Evolutionary conservation across 2,113 vertebrate species (phyloP).

Genomic region (Psilopsiagon aymara): DNA sequence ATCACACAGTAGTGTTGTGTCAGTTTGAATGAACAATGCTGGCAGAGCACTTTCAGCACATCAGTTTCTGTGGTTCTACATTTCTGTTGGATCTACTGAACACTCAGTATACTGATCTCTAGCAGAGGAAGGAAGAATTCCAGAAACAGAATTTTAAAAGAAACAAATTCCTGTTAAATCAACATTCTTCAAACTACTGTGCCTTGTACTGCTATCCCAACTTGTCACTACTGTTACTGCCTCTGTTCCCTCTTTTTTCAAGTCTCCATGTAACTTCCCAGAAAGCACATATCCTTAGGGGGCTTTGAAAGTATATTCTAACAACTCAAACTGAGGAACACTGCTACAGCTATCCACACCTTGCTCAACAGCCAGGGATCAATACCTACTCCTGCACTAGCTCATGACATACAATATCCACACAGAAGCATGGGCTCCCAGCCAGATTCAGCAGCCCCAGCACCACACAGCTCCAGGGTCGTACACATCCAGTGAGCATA

Average conservation of each 20-base stretch:
- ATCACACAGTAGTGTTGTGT: not conserved
- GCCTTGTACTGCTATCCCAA: not conserved
- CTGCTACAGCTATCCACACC: not conserved
- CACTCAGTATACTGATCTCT: not conserved
- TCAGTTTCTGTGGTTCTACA: not conserved
- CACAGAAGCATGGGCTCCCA: not conserved
- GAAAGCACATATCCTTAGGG: not conserved
- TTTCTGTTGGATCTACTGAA: not conserved
- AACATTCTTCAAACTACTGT: not conserved
- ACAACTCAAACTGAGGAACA: not conserved
- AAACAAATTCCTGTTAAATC: not conserved
- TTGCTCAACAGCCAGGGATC: not conserved
- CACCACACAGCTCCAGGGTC: not conserved
- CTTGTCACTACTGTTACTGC: not conserved
- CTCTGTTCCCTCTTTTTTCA: not conserved
- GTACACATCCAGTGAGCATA: not conserved
- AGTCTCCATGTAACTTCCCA: not conserved
- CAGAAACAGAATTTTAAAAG: not conserved
- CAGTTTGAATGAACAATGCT: not conserved
- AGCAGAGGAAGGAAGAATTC: not conserved
- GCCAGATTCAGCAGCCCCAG: not conserved
- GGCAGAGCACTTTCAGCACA: not conserved
- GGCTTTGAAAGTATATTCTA: not conserved
- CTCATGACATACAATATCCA: not conserved
- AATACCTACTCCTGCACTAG: not conserved